These are phyloP conservation scores for Oscheius sp. DNA, from an alignment of 2,888 invertebrate species.

Conservation along the genomic window DNA sequence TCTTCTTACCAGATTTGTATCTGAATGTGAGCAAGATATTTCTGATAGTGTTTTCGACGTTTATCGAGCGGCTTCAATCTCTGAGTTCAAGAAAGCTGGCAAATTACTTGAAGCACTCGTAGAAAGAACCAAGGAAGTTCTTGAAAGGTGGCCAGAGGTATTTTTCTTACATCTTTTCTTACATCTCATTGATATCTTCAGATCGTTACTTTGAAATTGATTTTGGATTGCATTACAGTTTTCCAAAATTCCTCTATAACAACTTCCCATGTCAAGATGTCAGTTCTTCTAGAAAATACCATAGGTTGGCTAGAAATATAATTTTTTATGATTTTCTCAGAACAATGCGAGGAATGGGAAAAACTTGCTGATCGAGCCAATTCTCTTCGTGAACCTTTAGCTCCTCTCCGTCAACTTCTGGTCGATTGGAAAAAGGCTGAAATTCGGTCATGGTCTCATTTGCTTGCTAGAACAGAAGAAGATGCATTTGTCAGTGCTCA, in stretches of 20 bases:
- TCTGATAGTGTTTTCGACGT: conserved; percentile 15
- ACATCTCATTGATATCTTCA: not conserved
- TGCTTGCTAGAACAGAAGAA: conserved; percentile 50
- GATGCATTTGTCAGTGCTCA: conserved; percentile 54
- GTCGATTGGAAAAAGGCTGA: conserved; percentile 84
- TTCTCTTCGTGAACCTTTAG: conserved; percentile 80
- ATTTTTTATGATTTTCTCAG: conserved; percentile 39
- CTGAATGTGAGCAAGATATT: not conserved
- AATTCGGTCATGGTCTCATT: conserved; percentile 58
- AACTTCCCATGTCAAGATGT: conserved; percentile 85
- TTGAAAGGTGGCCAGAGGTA: conserved; percentile 56
- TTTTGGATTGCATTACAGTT: conserved; percentile 47
- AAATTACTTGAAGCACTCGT: conserved; percentile 40
- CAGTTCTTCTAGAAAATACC: conserved; percentile 88
- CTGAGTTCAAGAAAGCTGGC: conserved; percentile 43
- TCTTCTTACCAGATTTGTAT: not conserved
- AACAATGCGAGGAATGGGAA: conserved; percentile 67
- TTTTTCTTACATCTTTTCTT: not conserved
- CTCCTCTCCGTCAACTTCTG: conserved; percentile 82
- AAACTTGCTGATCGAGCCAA: conserved; percentile 74
- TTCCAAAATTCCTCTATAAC: conserved; percentile 71
- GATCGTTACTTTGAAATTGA: conserved; percentile 53
- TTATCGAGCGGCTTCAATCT: conserved; percentile 37
- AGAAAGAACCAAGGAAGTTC: conserved; percentile 38
- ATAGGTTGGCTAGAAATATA: conserved; percentile 77